phyloP scores from a whole-genome alignment of 2,113 vertebrate genomes.

The Thalassoma bifasciatum region DNA sequence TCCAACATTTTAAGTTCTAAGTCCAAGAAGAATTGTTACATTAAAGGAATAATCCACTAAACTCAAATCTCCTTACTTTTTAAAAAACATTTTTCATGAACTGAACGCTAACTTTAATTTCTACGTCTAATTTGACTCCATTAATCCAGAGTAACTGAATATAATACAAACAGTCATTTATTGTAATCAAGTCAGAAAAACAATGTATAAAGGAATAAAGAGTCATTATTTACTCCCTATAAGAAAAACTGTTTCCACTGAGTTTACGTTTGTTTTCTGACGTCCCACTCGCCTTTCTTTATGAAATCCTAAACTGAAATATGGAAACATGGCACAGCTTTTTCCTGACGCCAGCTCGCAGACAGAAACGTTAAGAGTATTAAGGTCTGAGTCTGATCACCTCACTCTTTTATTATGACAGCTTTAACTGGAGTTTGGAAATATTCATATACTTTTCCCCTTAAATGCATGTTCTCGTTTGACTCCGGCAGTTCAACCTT shows the following conservation, averaged over 20 bases:
- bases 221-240: slow-evolving; percentile 21
- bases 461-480: slow-evolving; percentile 25
- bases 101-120: background rate
- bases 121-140: background rate
- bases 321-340: slow-evolving; percentile 52
- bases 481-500: slow-evolving; percentile 41
- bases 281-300: slow-evolving; percentile 47
- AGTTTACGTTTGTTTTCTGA: slow-evolving; percentile 33
- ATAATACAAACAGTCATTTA: background rate
- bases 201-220: background rate
- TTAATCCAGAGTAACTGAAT: background rate
- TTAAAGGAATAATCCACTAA: no score
- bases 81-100: background rate
- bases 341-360: slow-evolving; percentile 22
- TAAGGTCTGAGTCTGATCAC: slow-evolving; percentile 64
- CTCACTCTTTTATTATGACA: slow-evolving; percentile 72
- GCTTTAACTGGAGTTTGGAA: slow-evolving; percentile 66
- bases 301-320: slow-evolving; percentile 51
- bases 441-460: slow-evolving; percentile 56
- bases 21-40: slow-evolving; percentile 37
- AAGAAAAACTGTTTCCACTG: slow-evolving; percentile 29
- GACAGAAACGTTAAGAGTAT: slow-evolving; percentile 56
- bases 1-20: no score
- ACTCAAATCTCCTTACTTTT: background rate
- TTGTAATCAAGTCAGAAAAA: slow-evolving; percentile 18